Percentiles rank a stretch among this genome's conserved stretches.
phyloP scores from a whole-genome alignment of 2,888 invertebrate genomes.

The Troglohyphantes excavatus region DNA sequence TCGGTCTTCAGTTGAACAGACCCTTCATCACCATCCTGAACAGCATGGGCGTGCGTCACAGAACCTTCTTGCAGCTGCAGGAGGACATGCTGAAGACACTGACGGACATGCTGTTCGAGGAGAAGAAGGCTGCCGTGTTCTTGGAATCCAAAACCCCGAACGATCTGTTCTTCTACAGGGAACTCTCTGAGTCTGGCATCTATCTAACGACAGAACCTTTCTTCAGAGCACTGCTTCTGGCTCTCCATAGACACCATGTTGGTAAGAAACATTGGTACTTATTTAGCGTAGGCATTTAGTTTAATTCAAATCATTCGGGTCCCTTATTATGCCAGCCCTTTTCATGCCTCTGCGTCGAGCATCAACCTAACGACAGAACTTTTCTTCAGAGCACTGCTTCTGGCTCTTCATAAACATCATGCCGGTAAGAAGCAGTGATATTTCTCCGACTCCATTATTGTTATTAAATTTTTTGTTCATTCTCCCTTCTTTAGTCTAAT shows the following conservation, averaged over 20 bases:
- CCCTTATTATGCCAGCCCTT: too few species aligned
- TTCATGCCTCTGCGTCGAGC: conserved; percentile 52
- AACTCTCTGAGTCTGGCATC: conserved; percentile 64
- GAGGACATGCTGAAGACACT: conserved; percentile 54
- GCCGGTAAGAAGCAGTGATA: conserved; percentile 45
- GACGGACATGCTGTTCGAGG: conserved; percentile 72
- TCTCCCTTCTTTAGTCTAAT: too few species aligned
- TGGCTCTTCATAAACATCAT: conserved; percentile 68
- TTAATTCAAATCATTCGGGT: too few species aligned
- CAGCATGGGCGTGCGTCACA: conserved; percentile 79
- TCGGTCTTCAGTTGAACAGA: conserved; percentile 79
- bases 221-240: conserved; percentile 68
- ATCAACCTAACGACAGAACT: conserved; percentile 74
- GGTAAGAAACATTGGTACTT: conserved; percentile 46
- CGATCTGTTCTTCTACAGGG: conserved; percentile 44
- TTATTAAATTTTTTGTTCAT: too few species aligned
- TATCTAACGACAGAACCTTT: conserved; percentile 77
- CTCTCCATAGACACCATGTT: conserved; percentile 62
- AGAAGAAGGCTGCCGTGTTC: conserved; percentile 63
- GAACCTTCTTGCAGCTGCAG: conserved; percentile 67
- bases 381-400: conserved; percentile 71
- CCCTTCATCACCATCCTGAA: conserved; percentile 80
- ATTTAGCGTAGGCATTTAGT: too few species aligned
- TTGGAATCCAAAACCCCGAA: conserved; percentile 61
- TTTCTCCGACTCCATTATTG: too few species aligned